phyloP scores from a whole-genome alignment of 2,113 vertebrate genomes.

The Genyomyrus donnyi region DNA sequence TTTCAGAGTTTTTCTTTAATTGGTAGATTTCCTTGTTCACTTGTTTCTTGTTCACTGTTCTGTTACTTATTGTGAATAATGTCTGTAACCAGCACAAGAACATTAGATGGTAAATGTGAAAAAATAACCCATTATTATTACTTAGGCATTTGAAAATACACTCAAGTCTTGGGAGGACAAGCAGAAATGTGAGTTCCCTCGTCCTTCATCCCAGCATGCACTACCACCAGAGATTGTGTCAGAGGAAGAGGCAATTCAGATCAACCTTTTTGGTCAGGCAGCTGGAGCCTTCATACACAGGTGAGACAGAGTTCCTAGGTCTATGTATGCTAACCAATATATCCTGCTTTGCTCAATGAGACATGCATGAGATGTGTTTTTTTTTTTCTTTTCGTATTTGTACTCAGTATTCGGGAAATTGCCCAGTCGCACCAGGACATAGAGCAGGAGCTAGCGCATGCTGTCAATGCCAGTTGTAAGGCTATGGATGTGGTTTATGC shows the following conservation, averaged over 20 bases:
- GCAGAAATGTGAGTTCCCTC: slow-evolving; percentile 83
- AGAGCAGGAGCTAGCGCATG: slow-evolving; percentile 95
- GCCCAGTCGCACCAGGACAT: slow-evolving; percentile 79
- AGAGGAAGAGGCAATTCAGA: slow-evolving; percentile 78
- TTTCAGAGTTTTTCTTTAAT: background rate
- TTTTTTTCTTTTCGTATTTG: background rate
- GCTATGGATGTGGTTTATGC: slow-evolving; percentile 89
- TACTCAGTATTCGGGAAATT: slow-evolving; percentile 80
- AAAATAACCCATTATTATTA: background rate
- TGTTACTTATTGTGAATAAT: background rate
- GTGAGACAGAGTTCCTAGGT: slow-evolving; percentile 43
- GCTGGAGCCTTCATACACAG: slow-evolving; percentile 87
- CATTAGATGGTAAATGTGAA: background rate
- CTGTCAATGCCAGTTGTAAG: slow-evolving; percentile 94
- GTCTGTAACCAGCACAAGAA: background rate
- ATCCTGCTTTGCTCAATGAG: background rate
- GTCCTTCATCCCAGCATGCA: slow-evolving; percentile 58
- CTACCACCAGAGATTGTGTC: slow-evolving; percentile 80
- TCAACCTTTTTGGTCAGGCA: slow-evolving; percentile 81
- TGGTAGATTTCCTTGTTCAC: background rate
- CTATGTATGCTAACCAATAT: background rate
- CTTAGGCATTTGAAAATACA: slow-evolving; percentile 88
- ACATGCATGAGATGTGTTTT: background rate
- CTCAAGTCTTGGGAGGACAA: slow-evolving; percentile 98
- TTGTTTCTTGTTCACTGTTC: background rate